phyloP scores from a whole-genome alignment of 2,113 vertebrate genomes.

The Calypte anna region DNA sequence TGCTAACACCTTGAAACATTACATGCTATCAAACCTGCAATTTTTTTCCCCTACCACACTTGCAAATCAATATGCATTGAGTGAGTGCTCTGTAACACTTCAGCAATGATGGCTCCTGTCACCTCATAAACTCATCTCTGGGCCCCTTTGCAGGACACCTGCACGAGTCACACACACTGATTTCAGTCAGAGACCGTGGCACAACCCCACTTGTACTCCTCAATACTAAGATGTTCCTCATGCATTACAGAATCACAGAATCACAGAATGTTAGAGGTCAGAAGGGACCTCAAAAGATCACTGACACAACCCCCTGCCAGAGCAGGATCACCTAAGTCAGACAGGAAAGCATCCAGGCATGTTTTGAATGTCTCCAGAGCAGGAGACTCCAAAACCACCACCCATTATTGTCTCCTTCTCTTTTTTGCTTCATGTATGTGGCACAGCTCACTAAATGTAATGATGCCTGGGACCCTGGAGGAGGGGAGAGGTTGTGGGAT shows the following conservation, averaged over 20 bases:
- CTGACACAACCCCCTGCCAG: no score
- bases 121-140: neutral
- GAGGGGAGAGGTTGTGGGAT: neutral
- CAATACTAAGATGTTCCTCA: neutral
- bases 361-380: no score
- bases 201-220: neutral
- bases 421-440: neutral
- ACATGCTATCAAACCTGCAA: neutral
- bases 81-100: neutral
- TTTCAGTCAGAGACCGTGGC: neutral
- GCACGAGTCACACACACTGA: neutral
- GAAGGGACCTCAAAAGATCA: no score
- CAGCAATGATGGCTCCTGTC: neutral
- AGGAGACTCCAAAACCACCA: neutral
- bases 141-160: neutral
- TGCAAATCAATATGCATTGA: neutral
- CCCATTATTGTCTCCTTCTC: neutral
- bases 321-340: no score
- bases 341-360: no score
- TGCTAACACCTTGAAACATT: neutral
- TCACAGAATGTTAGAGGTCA: no score
- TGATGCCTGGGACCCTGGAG: neutral
- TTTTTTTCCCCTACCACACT: neutral
- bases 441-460: neutral
- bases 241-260: neutral